A percentile compares a stretch with the other conserved stretches of the same genome.
These are phyloP conservation scores for Trichogramma dendrolimi DNA, from an alignment of 2,888 invertebrate species.

Conservation along the genomic window DNA sequence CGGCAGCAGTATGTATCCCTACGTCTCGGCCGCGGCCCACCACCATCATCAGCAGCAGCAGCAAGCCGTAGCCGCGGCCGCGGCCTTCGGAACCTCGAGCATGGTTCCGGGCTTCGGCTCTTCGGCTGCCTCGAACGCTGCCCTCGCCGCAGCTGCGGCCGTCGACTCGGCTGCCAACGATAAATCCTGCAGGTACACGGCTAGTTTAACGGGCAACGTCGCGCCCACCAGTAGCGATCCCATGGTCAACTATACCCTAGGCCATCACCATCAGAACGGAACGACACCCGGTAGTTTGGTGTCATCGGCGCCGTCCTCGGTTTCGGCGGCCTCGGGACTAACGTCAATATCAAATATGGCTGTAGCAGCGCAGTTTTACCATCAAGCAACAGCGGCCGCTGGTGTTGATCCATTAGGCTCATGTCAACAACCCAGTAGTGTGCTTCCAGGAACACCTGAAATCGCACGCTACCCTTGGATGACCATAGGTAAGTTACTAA, in stretches of 20 bases:
- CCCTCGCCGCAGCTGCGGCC: slow-evolving; percentile 61
- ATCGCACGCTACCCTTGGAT: slow-evolving; percentile 94
- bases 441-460: slow-evolving; percentile 80
- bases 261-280: slow-evolving; percentile 68
- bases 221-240: slow-evolving; percentile 63
- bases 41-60: slow-evolving; percentile 68
- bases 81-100: slow-evolving; percentile 64
- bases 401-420: slow-evolving; percentile 78
- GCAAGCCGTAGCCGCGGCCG: slow-evolving; percentile 63
- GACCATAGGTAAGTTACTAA: slow-evolving; percentile 60
- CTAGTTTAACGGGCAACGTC: slow-evolving; percentile 60
- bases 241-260: slow-evolving; percentile 78
- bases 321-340: slow-evolving; percentile 65
- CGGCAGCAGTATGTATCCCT: slow-evolving; percentile 85
- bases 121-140: slow-evolving; percentile 54
- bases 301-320: slow-evolving; percentile 58
- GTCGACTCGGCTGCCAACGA: slow-evolving; percentile 66
- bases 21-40: slow-evolving; percentile 71
- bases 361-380: slow-evolving; percentile 85
- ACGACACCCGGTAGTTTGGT: slow-evolving; percentile 51
- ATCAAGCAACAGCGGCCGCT: slow-evolving; percentile 72
- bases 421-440: slow-evolving; percentile 73
- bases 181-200: slow-evolving; percentile 78
- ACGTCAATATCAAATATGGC: slow-evolving; percentile 61
- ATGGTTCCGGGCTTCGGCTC: slow-evolving; percentile 62